phyloP scores from a whole-genome alignment of 2,888 invertebrate genomes.

The Xylocampa areola region DNA sequence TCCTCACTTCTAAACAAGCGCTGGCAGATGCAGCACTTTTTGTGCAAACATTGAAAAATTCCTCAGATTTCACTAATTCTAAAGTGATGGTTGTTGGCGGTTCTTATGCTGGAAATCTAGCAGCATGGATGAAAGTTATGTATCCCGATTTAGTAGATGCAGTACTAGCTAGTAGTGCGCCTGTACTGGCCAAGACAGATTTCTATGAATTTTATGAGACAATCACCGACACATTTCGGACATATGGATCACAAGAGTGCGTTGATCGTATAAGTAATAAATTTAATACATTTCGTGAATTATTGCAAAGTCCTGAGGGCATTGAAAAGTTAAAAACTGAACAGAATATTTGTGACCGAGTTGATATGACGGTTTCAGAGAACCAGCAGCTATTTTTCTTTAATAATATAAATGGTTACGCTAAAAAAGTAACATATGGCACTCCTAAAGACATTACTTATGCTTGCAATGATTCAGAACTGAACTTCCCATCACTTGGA shows the following conservation, averaged over 20 bases:
- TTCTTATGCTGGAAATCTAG: conserved; percentile 80
- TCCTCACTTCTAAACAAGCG: conserved; percentile 74
- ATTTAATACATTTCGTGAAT: conserved; percentile 66
- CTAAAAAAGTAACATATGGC: conserved; percentile 72
- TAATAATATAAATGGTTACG: conserved; percentile 60
- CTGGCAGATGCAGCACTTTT: conserved; percentile 75
- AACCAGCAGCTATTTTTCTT: conserved; percentile 75
- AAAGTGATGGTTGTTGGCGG: conserved; percentile 80
- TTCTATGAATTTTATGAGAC: conserved; percentile 78
- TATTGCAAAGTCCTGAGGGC: conserved; percentile 70
- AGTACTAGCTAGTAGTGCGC: conserved; percentile 77
- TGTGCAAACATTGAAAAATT: conserved; percentile 63
- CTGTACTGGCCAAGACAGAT: conserved; percentile 78
- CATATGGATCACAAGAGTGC: conserved; percentile 71
- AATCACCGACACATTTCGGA: conserved; percentile 73
- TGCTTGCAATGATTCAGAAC: conserved; percentile 70
- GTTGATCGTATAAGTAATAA: conserved; percentile 64
- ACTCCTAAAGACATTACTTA: conserved; percentile 57
- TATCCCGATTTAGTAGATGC: conserved; percentile 78
- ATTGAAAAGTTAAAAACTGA: conserved; percentile 67
- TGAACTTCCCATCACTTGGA: no score
- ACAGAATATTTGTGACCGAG: conserved; percentile 72
- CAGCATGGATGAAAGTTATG: conserved; percentile 77
- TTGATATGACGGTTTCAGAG: conserved; percentile 68
- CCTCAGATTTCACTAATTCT: conserved; percentile 64